phyloP scores from a whole-genome alignment of 2,113 vertebrate genomes.

The Laterallus jamaicensis region DNA sequence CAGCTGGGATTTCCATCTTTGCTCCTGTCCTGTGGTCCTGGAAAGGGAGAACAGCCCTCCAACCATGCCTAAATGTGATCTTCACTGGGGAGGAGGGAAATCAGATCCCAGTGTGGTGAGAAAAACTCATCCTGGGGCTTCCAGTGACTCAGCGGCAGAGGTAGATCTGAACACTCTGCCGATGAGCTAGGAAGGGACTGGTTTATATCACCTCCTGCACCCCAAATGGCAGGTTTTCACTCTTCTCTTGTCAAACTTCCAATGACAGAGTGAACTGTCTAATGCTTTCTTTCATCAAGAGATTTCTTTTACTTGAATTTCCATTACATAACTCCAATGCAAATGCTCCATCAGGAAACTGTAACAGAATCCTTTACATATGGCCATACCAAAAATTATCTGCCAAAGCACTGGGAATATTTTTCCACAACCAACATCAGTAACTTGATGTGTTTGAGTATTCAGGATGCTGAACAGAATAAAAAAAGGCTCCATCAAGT shows the following conservation, averaged over 20 bases:
- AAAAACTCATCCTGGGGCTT: neutral
- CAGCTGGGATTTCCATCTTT: neutral
- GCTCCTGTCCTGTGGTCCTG: neutral
- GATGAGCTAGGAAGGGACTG: neutral
- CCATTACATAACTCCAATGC: neutral
- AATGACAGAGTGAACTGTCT: neutral
- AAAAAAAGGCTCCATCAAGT: neutral
- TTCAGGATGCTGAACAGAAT: neutral
- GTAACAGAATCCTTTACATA: neutral
- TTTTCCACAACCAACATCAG: neutral
- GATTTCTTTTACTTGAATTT: conserved; percentile 1
- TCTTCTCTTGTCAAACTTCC: neutral
- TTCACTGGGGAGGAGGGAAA: neutral
- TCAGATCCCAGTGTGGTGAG: neutral
- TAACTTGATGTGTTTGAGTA: neutral
- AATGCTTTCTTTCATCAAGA: neutral
- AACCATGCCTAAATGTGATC: neutral
- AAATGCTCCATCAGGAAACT: neutral
- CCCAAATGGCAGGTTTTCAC: neutral
- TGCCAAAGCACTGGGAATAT: neutral
- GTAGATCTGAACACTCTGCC: neutral
- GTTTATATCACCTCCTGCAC: neutral
- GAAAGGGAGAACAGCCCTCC: neutral
- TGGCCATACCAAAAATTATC: neutral
- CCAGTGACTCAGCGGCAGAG: neutral